Evolutionary conservation across 2,888 invertebrate species (phyloP).

Genomic region (Clunio marinus): DNA sequence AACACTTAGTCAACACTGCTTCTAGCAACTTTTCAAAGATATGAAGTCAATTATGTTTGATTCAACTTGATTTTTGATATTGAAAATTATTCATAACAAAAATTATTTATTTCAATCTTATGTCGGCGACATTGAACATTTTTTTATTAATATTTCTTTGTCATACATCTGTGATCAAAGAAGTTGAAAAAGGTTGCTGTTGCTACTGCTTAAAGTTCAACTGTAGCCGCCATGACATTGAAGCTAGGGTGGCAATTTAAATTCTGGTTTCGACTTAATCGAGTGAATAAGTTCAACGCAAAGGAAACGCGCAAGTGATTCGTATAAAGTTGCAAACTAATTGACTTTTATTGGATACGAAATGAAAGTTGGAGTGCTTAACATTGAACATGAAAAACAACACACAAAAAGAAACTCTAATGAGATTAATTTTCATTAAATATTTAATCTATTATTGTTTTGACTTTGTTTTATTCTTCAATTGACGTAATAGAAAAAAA

Average conservation of each 20-base stretch:
- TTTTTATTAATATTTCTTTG: conserved; percentile 10
- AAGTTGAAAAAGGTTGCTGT: not conserved
- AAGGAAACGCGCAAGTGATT: not conserved
- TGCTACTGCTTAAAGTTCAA: not conserved
- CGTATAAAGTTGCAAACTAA: not conserved
- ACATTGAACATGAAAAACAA: no score
- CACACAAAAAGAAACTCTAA: no score
- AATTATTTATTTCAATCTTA: not conserved
- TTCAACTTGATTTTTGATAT: conserved; percentile 13
- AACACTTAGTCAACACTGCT: not conserved
- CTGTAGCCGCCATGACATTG: conserved; percentile 26
- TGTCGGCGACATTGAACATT: conserved; percentile 24
- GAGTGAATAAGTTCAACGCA: not conserved
- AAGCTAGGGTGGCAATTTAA: conserved; percentile 27
- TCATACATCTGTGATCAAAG: not conserved
- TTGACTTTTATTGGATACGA: not conserved
- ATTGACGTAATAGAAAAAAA: no score
- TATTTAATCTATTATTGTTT: no score
- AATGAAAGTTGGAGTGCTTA: not conserved
- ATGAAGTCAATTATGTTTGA: conserved; percentile 5
- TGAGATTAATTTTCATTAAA: no score
- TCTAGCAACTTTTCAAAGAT: not conserved
- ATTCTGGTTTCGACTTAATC: not conserved
- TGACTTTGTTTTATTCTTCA: no score
- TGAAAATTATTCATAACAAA: not conserved